Percentiles rank a stretch among this genome's conserved stretches.
Conservation (phyloP, 2,797 vertebrate genomes). For the Sternarchorhynchus goeldii region DNA sequence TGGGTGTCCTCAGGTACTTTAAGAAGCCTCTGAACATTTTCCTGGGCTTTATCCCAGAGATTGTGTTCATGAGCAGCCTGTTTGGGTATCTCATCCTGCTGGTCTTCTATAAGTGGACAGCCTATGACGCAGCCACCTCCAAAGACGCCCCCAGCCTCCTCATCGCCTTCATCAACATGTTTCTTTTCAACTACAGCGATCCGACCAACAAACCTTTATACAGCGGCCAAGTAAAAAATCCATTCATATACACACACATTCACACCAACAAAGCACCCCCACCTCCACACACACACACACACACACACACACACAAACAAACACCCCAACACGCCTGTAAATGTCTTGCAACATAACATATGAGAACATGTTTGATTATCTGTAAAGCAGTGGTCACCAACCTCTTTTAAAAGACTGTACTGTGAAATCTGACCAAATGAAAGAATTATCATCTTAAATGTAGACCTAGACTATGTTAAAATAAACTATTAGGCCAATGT, state of each 20-base stretch:
- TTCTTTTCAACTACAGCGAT: slow-evolving; percentile 93
- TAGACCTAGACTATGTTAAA: too few species aligned
- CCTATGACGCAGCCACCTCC: slow-evolving; percentile 86
- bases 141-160: slow-evolving; percentile 93
- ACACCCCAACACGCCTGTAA: neutral
- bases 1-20: slow-evolving; percentile 83
- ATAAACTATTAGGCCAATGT: too few species aligned
- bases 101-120: slow-evolving; percentile 95
- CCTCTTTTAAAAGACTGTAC: too few species aligned
- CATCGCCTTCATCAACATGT: slow-evolving; percentile 99
- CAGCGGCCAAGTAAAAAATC: slow-evolving; percentile 87
- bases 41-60: slow-evolving; percentile 95
- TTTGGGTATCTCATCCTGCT: slow-evolving; percentile 95
- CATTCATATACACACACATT: neutral
- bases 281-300: too few species aligned
- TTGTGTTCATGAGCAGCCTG: slow-evolving; percentile 92
- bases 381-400: too few species aligned
- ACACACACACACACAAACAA: too few species aligned
- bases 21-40: slow-evolving; percentile 97
- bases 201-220: slow-evolving; percentile 84
- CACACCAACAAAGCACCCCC: too few species aligned
- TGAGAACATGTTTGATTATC: too few species aligned
- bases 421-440: too few species aligned
- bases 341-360: neutral
- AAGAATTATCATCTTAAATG: too few species aligned